Percentiles rank a stretch among this genome's conserved stretches.
Evolutionary conservation across 35 echinoderm and acorn worm species (phyloP).

Genomic region (Ophiothrix spiculata): DNA sequence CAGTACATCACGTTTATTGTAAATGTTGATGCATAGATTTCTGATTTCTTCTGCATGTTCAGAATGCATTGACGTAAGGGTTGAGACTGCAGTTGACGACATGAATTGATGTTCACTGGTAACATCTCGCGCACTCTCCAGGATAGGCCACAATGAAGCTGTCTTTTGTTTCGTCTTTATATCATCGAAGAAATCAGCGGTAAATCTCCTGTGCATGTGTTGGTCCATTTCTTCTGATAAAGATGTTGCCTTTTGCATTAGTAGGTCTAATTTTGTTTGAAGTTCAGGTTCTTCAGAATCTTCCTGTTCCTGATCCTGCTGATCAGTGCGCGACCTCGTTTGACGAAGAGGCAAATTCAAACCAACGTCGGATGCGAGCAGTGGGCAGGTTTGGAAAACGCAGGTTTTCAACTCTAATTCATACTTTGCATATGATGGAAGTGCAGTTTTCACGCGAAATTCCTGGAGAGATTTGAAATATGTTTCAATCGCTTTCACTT

Average conservation of each 20-base stretch:
- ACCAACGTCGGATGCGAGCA: neutral
- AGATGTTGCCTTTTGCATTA: neutral
- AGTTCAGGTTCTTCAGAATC: constrained; percentile 2
- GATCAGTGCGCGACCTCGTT: neutral
- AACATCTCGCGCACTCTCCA: neutral
- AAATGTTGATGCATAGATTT: neutral
- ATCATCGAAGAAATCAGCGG: neutral
- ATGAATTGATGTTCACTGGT: neutral
- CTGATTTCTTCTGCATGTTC: neutral
- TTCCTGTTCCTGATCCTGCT: neutral
- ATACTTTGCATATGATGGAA: too few species aligned
- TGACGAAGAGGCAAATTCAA: neutral
- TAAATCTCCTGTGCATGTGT: neutral
- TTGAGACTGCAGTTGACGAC: neutral
- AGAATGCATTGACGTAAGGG: neutral
- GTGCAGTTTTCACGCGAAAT: too few species aligned
- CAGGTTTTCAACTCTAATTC: too few species aligned
- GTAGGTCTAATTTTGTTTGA: constrained; percentile 9
- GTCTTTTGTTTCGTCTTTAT: constrained; percentile 15
- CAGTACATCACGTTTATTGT: neutral
- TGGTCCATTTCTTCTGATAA: neutral
- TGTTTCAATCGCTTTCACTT: neutral
- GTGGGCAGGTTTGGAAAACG: neutral
- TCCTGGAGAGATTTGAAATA: neutral
- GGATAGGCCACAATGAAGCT: constrained; percentile 13